A percentile compares a stretch with the other conserved stretches of the same genome.
Evolutionary conservation across 2,113 vertebrate genomes (phyloP).

Genomic region (Lonchura striata): DNA sequence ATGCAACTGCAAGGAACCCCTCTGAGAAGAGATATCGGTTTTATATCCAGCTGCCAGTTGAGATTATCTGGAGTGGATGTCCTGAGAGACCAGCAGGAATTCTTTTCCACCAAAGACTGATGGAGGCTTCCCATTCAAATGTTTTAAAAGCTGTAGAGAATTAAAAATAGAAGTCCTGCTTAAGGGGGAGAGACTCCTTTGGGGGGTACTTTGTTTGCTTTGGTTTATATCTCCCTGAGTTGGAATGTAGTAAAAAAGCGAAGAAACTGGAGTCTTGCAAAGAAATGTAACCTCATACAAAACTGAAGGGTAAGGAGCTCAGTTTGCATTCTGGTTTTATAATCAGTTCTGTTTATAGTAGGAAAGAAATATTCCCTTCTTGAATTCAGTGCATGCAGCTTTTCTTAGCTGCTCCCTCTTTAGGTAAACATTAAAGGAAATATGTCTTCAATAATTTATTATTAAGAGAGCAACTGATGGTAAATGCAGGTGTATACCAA

Average conservation of each 20-base stretch:
- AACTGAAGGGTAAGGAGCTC: conserved; percentile 51
- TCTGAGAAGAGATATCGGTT: conserved; percentile 21
- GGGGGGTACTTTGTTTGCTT: conserved; percentile 74
- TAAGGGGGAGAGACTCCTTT: conserved; percentile 65
- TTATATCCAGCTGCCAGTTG: conserved; percentile 32
- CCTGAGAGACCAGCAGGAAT: conserved; percentile 61
- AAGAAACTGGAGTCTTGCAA: conserved; percentile 54
- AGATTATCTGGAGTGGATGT: conserved; percentile 62
- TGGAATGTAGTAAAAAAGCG: conserved; percentile 71
- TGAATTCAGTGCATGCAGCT: conserved; percentile 55
- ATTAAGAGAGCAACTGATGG: conserved; percentile 58
- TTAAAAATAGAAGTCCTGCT: conserved; percentile 70
- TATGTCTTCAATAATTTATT: conserved; percentile 56
- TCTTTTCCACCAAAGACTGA: conserved; percentile 59
- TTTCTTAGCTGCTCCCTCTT: conserved; percentile 61
- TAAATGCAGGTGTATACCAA: conserved; percentile 41
- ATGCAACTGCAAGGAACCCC: conserved; percentile 52
- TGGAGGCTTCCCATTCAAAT: conserved; percentile 64
- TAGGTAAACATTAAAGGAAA: conserved; percentile 61
- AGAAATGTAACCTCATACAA: conserved; percentile 54
- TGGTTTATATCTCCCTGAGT: conserved; percentile 69
- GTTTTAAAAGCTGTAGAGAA: conserved; percentile 78
- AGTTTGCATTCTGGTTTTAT: conserved; percentile 74
- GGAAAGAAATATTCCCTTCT: conserved; percentile 70
- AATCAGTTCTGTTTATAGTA: conserved; percentile 75